These are phyloP conservation scores for Propithecus coquereli DNA, from an alignment of 2,113 vertebrate species.

Conservation along the genomic window DNA sequence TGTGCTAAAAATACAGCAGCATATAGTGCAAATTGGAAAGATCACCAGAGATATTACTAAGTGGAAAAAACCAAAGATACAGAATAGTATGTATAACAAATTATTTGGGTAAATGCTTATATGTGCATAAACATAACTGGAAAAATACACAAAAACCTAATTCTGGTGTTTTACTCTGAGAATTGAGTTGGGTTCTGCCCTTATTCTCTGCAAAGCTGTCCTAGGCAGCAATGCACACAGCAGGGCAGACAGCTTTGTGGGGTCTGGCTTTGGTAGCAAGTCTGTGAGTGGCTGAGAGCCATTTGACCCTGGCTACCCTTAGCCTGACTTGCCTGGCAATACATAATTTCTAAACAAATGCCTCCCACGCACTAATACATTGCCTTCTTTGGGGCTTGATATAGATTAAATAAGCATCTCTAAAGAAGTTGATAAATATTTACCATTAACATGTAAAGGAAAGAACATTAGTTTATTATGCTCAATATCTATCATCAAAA, in stretches of 20 bases:
- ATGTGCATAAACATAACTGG: not conserved
- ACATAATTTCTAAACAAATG: not conserved
- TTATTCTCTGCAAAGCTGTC: not conserved
- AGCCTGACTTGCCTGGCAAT: not conserved
- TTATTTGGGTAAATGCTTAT: not conserved
- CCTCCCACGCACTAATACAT: not conserved
- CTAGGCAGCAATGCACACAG: not conserved
- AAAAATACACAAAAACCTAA: not conserved
- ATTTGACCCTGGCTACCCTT: not conserved
- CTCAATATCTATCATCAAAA: not conserved
- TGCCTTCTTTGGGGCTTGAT: not conserved
- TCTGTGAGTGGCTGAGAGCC: not conserved
- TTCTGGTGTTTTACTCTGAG: not conserved
- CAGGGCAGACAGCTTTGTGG: not conserved
- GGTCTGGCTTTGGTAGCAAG: not conserved
- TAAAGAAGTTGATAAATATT: not conserved
- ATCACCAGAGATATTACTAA: not conserved
- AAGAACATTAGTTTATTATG: not conserved
- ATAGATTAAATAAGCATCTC: not conserved
- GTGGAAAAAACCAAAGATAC: not conserved
- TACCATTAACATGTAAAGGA: not conserved
- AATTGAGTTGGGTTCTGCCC: not conserved
- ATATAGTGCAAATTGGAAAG: not conserved
- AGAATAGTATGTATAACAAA: not conserved
- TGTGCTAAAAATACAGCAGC: not conserved